A percentile compares a stretch with the other conserved stretches of the same genome.
Evolutionary conservation across 2,113 vertebrate species (phyloP).

Genomic region (Caloenas nicobarica): DNA sequence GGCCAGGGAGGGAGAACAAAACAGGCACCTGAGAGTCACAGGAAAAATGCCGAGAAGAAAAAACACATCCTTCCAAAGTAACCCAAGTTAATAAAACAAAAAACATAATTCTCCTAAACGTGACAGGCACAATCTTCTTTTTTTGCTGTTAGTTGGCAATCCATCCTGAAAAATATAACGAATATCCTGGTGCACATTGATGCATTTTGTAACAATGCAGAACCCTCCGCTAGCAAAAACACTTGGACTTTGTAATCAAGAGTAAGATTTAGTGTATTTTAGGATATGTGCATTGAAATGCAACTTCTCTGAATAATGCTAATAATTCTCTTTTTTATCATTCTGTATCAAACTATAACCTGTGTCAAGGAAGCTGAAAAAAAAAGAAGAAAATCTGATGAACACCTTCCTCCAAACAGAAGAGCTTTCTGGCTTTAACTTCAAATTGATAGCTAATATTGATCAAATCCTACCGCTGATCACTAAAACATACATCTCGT

Average conservation of each 20-base stretch:
- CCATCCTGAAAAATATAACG: conserved; percentile 56
- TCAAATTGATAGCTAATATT: not conserved
- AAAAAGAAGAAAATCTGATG: not conserved
- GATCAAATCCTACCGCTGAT: not conserved
- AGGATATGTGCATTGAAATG: conserved; percentile 32
- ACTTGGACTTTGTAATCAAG: conserved; percentile 62
- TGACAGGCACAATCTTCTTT: conserved; percentile 52
- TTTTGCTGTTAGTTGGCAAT: conserved; percentile 45
- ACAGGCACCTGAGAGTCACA: not conserved
- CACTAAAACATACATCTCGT: not conserved
- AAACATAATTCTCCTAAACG: conserved; percentile 46
- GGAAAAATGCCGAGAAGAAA: conserved; percentile 29
- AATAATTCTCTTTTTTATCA: conserved; percentile 18
- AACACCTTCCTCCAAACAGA: conserved; percentile 14
- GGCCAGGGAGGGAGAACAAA: not conserved
- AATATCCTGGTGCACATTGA: conserved; percentile 48
- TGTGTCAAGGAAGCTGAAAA: conserved; percentile 16
- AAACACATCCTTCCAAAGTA: conserved; percentile 46
- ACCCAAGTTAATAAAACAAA: conserved; percentile 63
- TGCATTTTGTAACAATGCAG: conserved; percentile 53
- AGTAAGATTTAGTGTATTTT: conserved; percentile 61
- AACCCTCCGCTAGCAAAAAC: conserved; percentile 26
- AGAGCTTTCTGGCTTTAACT: not conserved
- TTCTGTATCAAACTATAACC: conserved; percentile 40
- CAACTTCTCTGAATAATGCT: conserved; percentile 47